phyloP scores from a whole-genome alignment of 2,888 invertebrate genomes.

The Parascotia fuliginaria region DNA sequence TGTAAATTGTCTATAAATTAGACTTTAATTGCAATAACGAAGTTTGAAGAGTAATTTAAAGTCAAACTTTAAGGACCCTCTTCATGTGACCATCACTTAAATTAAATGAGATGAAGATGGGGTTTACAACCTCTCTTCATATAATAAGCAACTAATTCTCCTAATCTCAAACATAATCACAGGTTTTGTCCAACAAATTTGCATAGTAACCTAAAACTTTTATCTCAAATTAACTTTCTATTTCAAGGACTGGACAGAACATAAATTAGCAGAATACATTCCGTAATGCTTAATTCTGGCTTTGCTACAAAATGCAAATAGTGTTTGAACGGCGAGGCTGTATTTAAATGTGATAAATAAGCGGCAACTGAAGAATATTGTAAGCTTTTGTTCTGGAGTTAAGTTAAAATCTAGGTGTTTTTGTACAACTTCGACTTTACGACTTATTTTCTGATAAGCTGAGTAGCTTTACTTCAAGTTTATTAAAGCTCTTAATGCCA shows the following conservation, averaged over 20 bases:
- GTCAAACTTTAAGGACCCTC: no score
- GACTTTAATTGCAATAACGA: no score
- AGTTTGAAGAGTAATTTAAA: no score
- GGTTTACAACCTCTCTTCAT: background rate
- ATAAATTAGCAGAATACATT: constrained; percentile 43
- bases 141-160: constrained; percentile 5
- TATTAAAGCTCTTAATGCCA: no score
- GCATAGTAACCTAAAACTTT: constrained; percentile 35
- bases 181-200: constrained; percentile 30
- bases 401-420: constrained; percentile 11
- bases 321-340: constrained; percentile 23
- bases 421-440: background rate
- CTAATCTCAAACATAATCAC: constrained; percentile 27
- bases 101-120: no score
- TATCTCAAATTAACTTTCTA: constrained; percentile 32
- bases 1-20: no score
- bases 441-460: constrained; percentile 1
- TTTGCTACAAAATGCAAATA: constrained; percentile 38
- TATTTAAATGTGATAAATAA: constrained; percentile 65
- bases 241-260: constrained; percentile 18
- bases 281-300: constrained; percentile 38
- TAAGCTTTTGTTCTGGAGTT: constrained; percentile 17
- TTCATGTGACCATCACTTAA: no score
- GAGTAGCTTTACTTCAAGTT: background rate
- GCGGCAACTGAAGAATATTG: constrained; percentile 17